Percentiles rank a stretch among this genome's conserved stretches.
Evolutionary conservation across 2,113 vertebrate species (phyloP).

Genomic region (Heloderma charlesbogerti): DNA sequence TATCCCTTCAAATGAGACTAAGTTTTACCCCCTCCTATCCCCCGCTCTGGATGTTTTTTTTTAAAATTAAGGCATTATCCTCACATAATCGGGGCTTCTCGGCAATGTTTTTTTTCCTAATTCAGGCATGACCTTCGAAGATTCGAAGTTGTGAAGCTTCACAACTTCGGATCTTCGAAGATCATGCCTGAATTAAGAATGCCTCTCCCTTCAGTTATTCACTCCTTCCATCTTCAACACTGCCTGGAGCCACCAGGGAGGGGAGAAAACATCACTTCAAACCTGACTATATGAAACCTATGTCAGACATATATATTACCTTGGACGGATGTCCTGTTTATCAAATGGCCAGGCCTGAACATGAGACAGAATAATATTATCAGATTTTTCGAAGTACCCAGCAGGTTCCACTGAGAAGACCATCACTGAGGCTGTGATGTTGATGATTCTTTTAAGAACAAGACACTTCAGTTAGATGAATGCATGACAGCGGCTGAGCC

Average conservation of each 20-base stretch:
- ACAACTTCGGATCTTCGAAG: too few species aligned
- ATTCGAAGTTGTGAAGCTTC: too few species aligned
- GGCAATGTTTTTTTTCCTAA: too few species aligned
- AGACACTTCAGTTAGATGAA: not conserved
- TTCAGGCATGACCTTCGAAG: too few species aligned
- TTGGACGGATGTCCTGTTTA: not conserved
- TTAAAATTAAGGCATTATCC: too few species aligned
- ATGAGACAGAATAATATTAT: conserved; percentile 4
- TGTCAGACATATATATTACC: not conserved
- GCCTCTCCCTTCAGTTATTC: not conserved
- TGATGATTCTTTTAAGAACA: rapidly evolving
- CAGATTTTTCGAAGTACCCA: conserved; percentile 18
- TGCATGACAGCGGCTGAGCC: conserved; percentile 2
- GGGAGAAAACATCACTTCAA: not conserved
- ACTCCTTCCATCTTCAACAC: not conserved
- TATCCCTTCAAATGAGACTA: too few species aligned
- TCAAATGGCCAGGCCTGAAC: not conserved
- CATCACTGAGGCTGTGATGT: conserved; percentile 22
- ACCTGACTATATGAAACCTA: not conserved
- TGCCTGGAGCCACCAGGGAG: not conserved
- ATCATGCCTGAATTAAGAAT: too few species aligned
- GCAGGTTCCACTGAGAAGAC: not conserved
- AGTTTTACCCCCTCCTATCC: too few species aligned
- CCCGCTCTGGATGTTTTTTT: too few species aligned
- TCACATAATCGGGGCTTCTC: too few species aligned